phyloP scores from a whole-genome alignment of 2,113 vertebrate species.

The Brachyhypopomus gauderio region DNA sequence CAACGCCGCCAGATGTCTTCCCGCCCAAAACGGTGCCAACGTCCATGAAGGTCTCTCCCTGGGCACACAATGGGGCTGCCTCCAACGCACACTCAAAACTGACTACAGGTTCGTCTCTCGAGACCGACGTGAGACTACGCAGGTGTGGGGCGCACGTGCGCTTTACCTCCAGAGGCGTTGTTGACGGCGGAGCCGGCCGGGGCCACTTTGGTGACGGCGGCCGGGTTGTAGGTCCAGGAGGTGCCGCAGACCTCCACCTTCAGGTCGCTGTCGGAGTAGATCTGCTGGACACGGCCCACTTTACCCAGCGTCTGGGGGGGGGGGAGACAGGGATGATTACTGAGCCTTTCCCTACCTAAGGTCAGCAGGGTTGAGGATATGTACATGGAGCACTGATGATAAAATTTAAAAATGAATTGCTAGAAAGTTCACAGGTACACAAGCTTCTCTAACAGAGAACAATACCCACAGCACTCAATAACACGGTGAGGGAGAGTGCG shows the following conservation, averaged over 20 bases:
- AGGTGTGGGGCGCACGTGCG: not conserved
- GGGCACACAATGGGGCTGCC: too few species aligned
- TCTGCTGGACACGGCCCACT: conserved; percentile 97
- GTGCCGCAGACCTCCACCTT: conserved; percentile 99
- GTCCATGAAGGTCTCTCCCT: too few species aligned
- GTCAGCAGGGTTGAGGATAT: not conserved
- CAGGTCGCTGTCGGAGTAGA: conserved; percentile 98
- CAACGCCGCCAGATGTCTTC: too few species aligned
- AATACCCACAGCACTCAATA: conserved; percentile 20
- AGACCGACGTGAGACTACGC: too few species aligned
- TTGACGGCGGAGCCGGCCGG: conserved; percentile 94
- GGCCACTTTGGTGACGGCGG: conserved; percentile 96
- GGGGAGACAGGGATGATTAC: conserved; percentile 36
- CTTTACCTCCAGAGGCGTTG: conserved; percentile 94
- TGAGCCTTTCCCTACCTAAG: too few species aligned
- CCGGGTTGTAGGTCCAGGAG: conserved; percentile 98
- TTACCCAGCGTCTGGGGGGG: conserved; percentile 89
- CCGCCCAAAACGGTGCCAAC: too few species aligned
- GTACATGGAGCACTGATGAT: conserved; percentile 4
- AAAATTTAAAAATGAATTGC: not conserved
- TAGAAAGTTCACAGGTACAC: conserved; percentile 6
- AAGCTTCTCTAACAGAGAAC: not conserved
- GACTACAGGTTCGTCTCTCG: too few species aligned
- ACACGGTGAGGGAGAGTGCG: not conserved
- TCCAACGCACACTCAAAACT: too few species aligned